A percentile compares a stretch with the other conserved stretches of the same genome.
Conservation (phyloP, 2,888 invertebrate species). For the Drosophila gaucha region DNA sequence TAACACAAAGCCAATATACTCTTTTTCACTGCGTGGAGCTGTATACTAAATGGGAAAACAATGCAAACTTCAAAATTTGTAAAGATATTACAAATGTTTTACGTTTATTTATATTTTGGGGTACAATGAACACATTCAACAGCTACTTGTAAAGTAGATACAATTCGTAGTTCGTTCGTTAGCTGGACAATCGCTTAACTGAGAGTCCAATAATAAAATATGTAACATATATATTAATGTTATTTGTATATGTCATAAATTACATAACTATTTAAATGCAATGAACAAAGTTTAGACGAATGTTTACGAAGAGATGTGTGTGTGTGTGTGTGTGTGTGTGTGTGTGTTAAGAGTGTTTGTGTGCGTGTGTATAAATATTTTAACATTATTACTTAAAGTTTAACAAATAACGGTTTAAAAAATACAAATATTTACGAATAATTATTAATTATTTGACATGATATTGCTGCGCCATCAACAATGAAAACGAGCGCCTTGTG, state of each 20-base stretch:
- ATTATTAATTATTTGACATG: constrained; percentile 31
- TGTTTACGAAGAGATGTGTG: constrained; percentile 34
- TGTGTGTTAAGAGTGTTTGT: no score
- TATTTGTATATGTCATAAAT: constrained; percentile 22
- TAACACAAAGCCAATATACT: no score
- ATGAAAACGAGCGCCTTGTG: constrained; percentile 47
- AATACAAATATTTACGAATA: constrained; percentile 30
- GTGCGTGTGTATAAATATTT: constrained; percentile 51
- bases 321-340: constrained; percentile 16
- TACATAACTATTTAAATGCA: constrained; percentile 9
- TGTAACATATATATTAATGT: constrained; percentile 9
- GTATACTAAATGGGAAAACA: no score
- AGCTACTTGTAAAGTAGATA: constrained; percentile 63
- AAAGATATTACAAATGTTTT: constrained; percentile 67
- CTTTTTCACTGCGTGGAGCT: no score
- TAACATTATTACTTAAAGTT: constrained; percentile 55
- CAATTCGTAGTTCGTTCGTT: constrained; percentile 50
- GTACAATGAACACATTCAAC: constrained; percentile 61
- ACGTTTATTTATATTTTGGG: constrained; percentile 23
- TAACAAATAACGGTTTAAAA: constrained; percentile 62
- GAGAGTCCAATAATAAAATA: constrained; percentile 20
- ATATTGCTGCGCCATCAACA: constrained; percentile 49
- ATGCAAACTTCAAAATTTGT: constrained; percentile 18
- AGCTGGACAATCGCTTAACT: constrained; percentile 29
- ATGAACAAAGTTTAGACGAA: constrained; percentile 33